Base-by-base conservation (phyloP, 2,113 vertebrate genomes). In the Gadus macrocephalus region DNA sequence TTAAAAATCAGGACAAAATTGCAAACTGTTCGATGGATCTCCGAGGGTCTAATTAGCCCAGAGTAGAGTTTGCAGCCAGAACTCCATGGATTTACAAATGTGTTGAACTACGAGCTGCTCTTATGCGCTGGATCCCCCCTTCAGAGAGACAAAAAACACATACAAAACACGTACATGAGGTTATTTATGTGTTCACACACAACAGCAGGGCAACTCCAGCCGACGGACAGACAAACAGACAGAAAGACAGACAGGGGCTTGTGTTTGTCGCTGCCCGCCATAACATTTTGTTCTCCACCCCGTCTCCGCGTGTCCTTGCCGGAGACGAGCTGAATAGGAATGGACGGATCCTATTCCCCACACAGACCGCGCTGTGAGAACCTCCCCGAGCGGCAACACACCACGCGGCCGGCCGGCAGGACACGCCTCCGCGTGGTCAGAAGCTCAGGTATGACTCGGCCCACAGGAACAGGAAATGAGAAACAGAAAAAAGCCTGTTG, bases 11-110 rank as follows among this genome's bases (percentile, higher is more conserved):
- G 86, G 84, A 67, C 66, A 73, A 86, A 89, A 84, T 86, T 83
- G 88, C 87, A 87, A 89, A 90, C 85, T 85, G 87, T 87, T 90
- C 73, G 86, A 86, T 81, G 86, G 84, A 87, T 89, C 87, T 90
- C 89, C 83, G 86, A 80, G 88, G 89, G 88, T 79, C 86, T 91
- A 89, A 89, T 89, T 91, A 89, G 81, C 67, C 4, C 4, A 35
- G 86, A 88, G 86, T 83, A 81, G 83, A 84, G 80, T 86, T 77
- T 70, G 67, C 65, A 78, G 68, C 87, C 82, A 82, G 42, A 49
- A 49, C 42, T 49, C 42, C 42, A 49, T 69, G 80, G 84, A 83
- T 82, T 72, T 74, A 85, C 87, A 89, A 88, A 88, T 85, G 72
- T 74, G 75, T 56, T 81, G 82, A 79, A 76, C 72, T 72, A 84